Percentiles rank a stretch among this genome's conserved stretches.
These are phyloP conservation scores for Oplegnathus fasciatus DNA, from an alignment of 2,113 vertebrate genomes.

Conservation along the genomic window DNA sequence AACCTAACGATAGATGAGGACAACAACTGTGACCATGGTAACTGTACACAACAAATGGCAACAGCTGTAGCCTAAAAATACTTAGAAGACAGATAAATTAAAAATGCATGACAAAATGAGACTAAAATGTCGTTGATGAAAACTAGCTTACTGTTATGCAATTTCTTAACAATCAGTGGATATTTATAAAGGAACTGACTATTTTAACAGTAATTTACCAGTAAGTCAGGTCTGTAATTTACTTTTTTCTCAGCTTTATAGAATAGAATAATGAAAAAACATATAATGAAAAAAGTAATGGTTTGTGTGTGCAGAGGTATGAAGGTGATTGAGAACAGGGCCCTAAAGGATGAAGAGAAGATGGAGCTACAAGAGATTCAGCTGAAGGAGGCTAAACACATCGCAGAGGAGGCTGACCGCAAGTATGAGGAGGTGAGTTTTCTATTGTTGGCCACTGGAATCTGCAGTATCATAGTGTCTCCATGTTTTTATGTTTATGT, in stretches of 20 bases:
- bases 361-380: slow-evolving; percentile 89
- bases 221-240: not conserved
- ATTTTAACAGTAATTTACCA: not conserved
- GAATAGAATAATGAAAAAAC: not conserved
- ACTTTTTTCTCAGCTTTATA: not conserved
- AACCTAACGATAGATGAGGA: too few relatives aligned
- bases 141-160: not conserved
- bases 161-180: not conserved
- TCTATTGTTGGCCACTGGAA: not conserved
- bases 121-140: too few relatives aligned
- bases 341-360: slow-evolving; percentile 87
- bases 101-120: too few relatives aligned
- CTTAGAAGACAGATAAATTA: too few relatives aligned
- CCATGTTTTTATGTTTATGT: not conserved
- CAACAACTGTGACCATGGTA: too few relatives aligned
- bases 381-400: slow-evolving; percentile 88
- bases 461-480: not conserved
- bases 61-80: too few relatives aligned
- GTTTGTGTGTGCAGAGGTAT: slow-evolving; percentile 79
- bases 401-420: slow-evolving; percentile 86
- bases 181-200: not conserved
- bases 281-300: not conserved
- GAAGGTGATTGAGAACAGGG: slow-evolving; percentile 88
- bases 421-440: slow-evolving; percentile 82
- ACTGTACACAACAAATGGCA: too few relatives aligned